Conservation (phyloP, 2,888 invertebrate genomes). For the Heliconius cydno region DNA sequence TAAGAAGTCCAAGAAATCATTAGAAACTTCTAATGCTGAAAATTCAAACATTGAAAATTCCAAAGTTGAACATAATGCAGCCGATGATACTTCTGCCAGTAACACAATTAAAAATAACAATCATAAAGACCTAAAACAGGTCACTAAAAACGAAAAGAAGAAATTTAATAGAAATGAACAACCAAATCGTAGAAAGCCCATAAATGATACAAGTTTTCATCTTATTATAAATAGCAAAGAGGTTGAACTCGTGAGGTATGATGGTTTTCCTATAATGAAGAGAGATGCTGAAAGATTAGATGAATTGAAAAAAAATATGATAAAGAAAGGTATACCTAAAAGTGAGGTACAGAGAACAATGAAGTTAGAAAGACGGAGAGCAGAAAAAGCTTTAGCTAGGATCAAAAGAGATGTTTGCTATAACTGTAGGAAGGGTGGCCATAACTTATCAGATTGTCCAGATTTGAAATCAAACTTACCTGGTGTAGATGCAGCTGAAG, state of each 20-base stretch:
- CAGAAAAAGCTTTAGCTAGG: conserved; percentile 87
- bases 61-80: not conserved
- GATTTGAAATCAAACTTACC: conserved; percentile 83
- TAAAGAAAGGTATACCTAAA: conserved; percentile 86
- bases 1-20: not conserved
- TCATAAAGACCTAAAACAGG: not conserved
- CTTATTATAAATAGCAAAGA: conserved; percentile 86
- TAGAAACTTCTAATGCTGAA: not conserved
- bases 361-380: conserved; percentile 87
- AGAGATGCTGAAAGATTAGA: conserved; percentile 87
- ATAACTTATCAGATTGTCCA: conserved; percentile 92
- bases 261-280: conserved; percentile 88
- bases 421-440: conserved; percentile 90
- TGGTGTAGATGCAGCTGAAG: conserved; percentile 79
- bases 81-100: conserved; percentile 23
- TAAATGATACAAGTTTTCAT: conserved; percentile 74
- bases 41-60: not conserved
- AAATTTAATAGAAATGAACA: conserved; percentile 56
- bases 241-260: conserved; percentile 84
- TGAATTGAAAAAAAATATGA: conserved; percentile 85
- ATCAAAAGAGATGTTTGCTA: conserved; percentile 89
- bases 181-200: conserved; percentile 74
- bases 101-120: conserved; percentile 37
- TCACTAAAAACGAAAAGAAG: conserved; percentile 42
- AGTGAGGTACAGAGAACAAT: conserved; percentile 86